Evolutionary conservation across 2,797 vertebrate genomes (phyloP), one percentile per base, ranked within the genome.

Genomic region (Alectoris magna): DNA sequence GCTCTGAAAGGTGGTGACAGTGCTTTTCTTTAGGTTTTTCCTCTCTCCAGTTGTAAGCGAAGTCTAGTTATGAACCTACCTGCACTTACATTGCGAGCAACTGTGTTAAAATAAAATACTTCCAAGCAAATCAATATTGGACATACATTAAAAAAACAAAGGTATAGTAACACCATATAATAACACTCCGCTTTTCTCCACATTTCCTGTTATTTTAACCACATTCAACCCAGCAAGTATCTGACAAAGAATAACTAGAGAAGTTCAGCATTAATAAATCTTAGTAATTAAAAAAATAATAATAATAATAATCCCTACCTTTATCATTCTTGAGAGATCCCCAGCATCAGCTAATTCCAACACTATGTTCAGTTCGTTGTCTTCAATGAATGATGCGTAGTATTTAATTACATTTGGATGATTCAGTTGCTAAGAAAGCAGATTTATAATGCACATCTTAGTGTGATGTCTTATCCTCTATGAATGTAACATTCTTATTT

Each of bases 401-500:
- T 99, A 99, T 97, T 99, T 99, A 97, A 99, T 99, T 94, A 99
- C 99, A 97, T 99, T 99, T 92, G 99, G 99, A 95, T 99, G 99
- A 97, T 99, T 99, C 97, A 99, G 95, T 99, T 99, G 99, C 99
- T 99, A 98, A 92, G 36, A 93, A 95, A 93, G 83, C 38, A 96
- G 93, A 94, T 85, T 0, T 88, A 60, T 13, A 90, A 91, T 10
- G 23, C 11, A 78, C 17, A 87, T 62, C 90, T 95, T 80, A 95
- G 29, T 19, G 0, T 6, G 48, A 16, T 1, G 0, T 26, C 58
- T 53, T 49, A 86, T 14, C 22, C 56, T 88, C 84, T 41, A 91
- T 90, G 38, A 84, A 53, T 49, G 9, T 87, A 77, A 58, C 22
- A 44, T 3, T 67, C 36, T 74, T 78, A 81, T 6, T 19, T 38